Percentiles rank a stretch among this genome's conserved stretches.
Evolutionary conservation across 2,113 vertebrate genomes (phyloP).

Genomic region (Pithys albifrons): DNA sequence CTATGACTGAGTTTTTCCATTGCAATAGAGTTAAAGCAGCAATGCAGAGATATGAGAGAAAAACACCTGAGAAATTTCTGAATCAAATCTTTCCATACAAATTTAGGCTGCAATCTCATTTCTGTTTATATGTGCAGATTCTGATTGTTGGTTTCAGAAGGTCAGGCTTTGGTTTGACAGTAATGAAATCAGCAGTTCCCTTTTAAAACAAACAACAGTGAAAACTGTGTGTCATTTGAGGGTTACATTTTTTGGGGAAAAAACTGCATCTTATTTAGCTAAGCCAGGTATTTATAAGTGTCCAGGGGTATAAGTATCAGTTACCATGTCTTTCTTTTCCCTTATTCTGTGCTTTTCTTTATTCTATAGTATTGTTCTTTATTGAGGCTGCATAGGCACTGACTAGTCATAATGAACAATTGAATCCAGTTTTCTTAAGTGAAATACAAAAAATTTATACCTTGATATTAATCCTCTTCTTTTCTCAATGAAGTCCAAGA

Average conservation of each 20-base stretch:
- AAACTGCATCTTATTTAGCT: not conserved
- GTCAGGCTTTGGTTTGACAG: not conserved
- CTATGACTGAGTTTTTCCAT: not conserved
- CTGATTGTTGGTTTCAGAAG: not conserved
- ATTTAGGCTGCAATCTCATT: not conserved
- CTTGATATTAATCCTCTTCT: not conserved
- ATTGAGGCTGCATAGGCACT: not conserved
- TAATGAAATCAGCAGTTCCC: rapidly evolving
- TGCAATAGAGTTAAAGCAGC: not conserved
- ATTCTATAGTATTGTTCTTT: not conserved
- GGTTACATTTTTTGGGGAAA: not conserved
- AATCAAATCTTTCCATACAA: not conserved
- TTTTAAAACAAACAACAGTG: not conserved
- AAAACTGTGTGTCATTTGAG: not conserved
- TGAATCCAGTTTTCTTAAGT: not conserved
- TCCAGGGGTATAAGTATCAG: not conserved
- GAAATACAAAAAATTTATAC: not conserved
- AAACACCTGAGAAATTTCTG: not conserved
- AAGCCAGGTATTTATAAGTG: not conserved
- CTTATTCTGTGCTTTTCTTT: not conserved
- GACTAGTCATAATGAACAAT: not conserved
- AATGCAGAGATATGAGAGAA: not conserved
- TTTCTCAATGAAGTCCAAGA: not conserved
- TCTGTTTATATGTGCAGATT: not conserved
- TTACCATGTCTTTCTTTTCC: not conserved